Percentiles rank a stretch among this genome's conserved stretches.
Conservation (phyloP, 30 jellyfish, hydroid and myxozoan species). For the Clytia hemisphaerica region DNA sequence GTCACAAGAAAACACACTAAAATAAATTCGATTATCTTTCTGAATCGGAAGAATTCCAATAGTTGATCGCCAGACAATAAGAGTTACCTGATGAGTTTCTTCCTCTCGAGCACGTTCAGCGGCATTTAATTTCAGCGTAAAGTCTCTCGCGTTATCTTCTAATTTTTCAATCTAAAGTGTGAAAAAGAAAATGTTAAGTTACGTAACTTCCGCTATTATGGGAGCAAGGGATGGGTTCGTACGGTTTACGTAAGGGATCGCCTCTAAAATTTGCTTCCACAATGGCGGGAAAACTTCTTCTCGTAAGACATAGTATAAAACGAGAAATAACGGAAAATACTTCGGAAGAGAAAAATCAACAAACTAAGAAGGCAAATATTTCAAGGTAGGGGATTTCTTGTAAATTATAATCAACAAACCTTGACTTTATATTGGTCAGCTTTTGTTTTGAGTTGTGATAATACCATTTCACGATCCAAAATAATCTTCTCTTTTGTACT, state of each 20-base stretch:
- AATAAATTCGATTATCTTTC: too few relatives aligned
- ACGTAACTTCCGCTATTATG: too few relatives aligned
- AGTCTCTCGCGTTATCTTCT: conserved; percentile 76
- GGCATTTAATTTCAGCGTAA: conserved; percentile 41
- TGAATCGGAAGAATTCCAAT: too few relatives aligned
- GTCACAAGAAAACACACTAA: too few relatives aligned
- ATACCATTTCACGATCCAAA: conserved; percentile 2
- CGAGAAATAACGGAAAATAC: too few relatives aligned
- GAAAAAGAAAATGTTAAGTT: too few relatives aligned
- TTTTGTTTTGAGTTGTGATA: not conserved
- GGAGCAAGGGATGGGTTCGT: too few relatives aligned
- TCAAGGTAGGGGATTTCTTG: not conserved
- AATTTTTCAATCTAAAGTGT: conserved; percentile 53
- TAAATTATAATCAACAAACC: not conserved
- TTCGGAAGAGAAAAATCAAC: not conserved
- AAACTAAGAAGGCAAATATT: not conserved
- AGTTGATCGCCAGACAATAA: too few relatives aligned
- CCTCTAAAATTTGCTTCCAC: too few relatives aligned
- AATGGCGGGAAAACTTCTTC: too few relatives aligned
- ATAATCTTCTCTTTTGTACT: conserved; percentile 4
- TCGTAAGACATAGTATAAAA: too few relatives aligned
- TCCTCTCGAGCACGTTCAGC: conserved; percentile 72
- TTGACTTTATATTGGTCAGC: not conserved
- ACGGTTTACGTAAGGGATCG: too few relatives aligned
- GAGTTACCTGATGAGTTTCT: conserved; percentile 85